A percentile compares a stretch with the other conserved stretches of the same genome.
Conservation (phyloP, 2,113 vertebrate species). For the Charadrius vociferus region DNA sequence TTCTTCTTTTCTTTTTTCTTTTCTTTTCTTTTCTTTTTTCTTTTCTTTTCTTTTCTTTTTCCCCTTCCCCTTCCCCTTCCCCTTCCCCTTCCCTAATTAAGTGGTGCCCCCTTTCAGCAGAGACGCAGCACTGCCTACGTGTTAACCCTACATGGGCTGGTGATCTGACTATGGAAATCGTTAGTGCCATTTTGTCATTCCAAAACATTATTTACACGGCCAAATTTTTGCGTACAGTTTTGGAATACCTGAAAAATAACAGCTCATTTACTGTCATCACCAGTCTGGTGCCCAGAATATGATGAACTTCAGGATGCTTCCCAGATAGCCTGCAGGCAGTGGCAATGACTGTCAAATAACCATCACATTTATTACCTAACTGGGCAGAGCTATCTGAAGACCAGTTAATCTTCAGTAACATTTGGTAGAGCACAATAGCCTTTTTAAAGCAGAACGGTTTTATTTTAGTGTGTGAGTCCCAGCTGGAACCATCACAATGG, state of each 20-base stretch:
- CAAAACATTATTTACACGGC: not conserved
- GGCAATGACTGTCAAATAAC: not conserved
- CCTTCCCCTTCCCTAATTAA: not conserved
- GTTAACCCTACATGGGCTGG: not conserved
- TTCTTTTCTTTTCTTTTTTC: no score
- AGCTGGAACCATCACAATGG: not conserved
- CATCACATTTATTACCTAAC: not conserved
- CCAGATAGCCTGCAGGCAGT: not conserved
- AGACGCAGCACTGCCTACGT: not conserved
- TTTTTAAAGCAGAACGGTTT: not conserved
- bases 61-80: not conserved
- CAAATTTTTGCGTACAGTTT: not conserved
- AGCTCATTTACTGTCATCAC: not conserved
- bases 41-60: no score
- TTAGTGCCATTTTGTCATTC: not conserved
- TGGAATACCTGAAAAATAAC: not conserved
- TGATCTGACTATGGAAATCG: not conserved
- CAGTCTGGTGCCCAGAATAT: not conserved
- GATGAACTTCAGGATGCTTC: not conserved
- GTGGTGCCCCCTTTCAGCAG: not conserved
- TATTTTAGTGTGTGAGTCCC: not conserved
- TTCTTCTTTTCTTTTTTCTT: no score
- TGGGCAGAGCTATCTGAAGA: not conserved
- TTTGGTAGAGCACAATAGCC: not conserved
- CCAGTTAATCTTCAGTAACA: conserved; percentile 17